These are phyloP conservation scores for Drosophila testacea DNA, from an alignment of 2,888 invertebrate genomes.

Conservation along the genomic window DNA sequence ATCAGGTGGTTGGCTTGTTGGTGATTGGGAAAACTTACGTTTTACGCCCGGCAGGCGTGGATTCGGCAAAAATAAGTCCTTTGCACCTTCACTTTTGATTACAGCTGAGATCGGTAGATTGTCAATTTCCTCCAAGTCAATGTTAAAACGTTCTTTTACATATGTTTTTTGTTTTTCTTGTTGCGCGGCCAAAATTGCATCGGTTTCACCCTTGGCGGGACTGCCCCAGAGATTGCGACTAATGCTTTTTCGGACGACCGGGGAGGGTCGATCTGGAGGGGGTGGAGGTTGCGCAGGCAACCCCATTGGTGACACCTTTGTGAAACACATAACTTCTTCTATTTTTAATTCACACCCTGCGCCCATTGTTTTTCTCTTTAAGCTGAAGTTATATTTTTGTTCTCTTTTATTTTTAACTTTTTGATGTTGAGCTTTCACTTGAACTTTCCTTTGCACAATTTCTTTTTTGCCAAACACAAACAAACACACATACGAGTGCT, in stretches of 20 bases:
- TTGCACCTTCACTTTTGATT: background rate
- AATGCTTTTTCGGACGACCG: background rate
- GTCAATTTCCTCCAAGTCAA: constrained; percentile 20
- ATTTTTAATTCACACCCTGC: constrained; percentile 12
- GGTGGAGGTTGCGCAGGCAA: background rate
- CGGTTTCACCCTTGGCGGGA: constrained; percentile 8
- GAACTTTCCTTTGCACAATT: constrained; percentile 53
- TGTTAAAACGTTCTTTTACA: constrained; percentile 13
- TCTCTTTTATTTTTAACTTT: constrained; percentile 12
- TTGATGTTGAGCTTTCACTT: constrained; percentile 53
- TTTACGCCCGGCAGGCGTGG: constrained; percentile 31
- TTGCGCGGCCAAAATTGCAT: background rate
- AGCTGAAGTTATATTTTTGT: constrained; percentile 7
- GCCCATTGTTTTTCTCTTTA: constrained; percentile 20
- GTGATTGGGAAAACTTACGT: constrained; percentile 31
- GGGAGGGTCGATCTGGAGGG: constrained; percentile 7
- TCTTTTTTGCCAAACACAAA: constrained; percentile 29
- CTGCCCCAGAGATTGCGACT: constrained; percentile 41
- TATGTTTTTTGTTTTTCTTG: background rate
- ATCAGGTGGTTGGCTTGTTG: constrained; percentile 34
- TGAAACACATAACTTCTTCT: constrained; percentile 5
- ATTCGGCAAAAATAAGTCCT: constrained; percentile 20
- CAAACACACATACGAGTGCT: constrained; percentile 23
- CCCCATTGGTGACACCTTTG: constrained; percentile 21
- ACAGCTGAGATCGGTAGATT: constrained; percentile 29